Base-by-base conservation (phyloP, 2,888 invertebrate species). In the Ceriagrion tenellum region DNA sequence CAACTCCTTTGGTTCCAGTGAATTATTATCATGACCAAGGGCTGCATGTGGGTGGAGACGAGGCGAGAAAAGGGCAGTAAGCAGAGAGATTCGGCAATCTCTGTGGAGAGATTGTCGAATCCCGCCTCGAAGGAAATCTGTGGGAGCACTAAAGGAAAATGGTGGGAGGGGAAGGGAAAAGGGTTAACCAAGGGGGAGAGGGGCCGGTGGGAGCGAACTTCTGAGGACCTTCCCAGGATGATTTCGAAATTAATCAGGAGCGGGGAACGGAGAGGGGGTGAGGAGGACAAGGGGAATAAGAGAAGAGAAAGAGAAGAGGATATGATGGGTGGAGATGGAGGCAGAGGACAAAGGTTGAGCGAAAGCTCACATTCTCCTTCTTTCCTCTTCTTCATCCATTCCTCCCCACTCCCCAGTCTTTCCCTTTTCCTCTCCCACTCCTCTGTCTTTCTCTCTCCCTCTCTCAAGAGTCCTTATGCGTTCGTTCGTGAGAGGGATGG, bases 171-270 rank as follows among this genome's bases (percentile, higher is more conserved):
- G 81, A 47, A 8, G 47, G 47, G 47, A 4, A 4, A 8, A 8
- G 47, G 47, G 2, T 47, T 47, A 47, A 8, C 47, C n/a, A n/a
- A 47, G 47, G 8, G 47, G 8, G 81, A 16, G 13, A n/a, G 81
- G 13, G 13, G 35, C 47, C 35, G 35, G 81, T 81, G 81, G 81
- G 81, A 81, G 81, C 81, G 81, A 35, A 30, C 35, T n/a, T 35
- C 81, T 23, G 81, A 35, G 81, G 13, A 35, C 81, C 35, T 35
- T 81, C 81, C 81, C 81, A 81, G 81, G 81, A 35, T 81, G 81
- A 81, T 81, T 81, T 81, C 81, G 81, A 81, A 81, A 81, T 81
- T 81, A 81, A 81, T 81, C 81, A 81, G 26, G 18, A 26, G 81
- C 1, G 30, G 16, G 16, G 81, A n/a, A n/a, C n/a, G n/a, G n/a